A percentile compares a stretch with the other conserved stretches of the same genome.
Evolutionary conservation across 2,888 invertebrate species (phyloP).

Genomic region (Camptogramma bilineatum): DNA sequence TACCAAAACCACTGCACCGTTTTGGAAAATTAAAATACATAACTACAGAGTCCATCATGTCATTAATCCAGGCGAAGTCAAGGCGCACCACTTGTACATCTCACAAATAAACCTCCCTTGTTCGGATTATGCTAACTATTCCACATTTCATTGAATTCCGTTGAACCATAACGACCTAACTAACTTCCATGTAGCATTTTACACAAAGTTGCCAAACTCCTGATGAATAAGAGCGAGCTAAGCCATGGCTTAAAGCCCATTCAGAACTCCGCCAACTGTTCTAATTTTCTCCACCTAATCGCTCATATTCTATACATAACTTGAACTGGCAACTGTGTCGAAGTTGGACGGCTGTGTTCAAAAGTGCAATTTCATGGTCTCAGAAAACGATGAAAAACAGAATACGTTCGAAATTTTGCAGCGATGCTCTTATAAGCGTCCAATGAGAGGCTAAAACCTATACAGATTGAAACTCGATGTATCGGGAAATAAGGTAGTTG

Average conservation of each 20-base stretch:
- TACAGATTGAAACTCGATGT: too few relatives aligned
- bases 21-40: too few relatives aligned
- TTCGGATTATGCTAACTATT: too few relatives aligned
- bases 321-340: constrained; percentile 11
- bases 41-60: too few relatives aligned
- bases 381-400: background rate
- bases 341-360: constrained; percentile 25
- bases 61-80: too few relatives aligned
- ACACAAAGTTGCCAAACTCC: background rate
- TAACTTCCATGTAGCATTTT: background rate
- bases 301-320: constrained; percentile 22
- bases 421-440: too few relatives aligned
- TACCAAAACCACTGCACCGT: too few relatives aligned
- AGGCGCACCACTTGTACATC: too few relatives aligned
- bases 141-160: background rate
- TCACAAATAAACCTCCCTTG: too few relatives aligned
- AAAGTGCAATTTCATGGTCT: constrained; percentile 21
- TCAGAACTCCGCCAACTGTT: constrained; percentile 13
- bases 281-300: constrained; percentile 21
- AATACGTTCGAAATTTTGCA: background rate
- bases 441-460: too few relatives aligned
- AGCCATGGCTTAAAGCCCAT: background rate
- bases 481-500: too few relatives aligned
- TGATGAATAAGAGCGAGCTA: background rate
- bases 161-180: background rate